Conservation (phyloP, 2,113 vertebrate species). For the Syrmaticus mikado region DNA sequence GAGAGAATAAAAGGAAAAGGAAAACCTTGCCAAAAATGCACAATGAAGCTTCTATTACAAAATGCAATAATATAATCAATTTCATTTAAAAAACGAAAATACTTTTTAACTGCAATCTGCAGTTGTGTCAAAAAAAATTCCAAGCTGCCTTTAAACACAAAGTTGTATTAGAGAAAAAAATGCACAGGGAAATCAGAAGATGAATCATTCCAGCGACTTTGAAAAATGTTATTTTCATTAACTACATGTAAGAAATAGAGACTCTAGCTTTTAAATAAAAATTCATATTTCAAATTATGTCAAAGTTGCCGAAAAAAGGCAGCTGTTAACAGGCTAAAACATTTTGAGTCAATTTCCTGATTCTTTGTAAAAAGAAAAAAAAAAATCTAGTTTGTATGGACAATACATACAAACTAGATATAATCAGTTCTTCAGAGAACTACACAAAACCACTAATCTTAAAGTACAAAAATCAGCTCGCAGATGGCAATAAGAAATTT, state of each 20-base stretch:
- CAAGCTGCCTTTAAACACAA: constrained; percentile 9
- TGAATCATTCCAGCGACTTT: neutral
- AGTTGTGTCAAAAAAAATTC: constrained; percentile 37
- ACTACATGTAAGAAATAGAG: neutral
- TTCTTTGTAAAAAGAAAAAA: neutral
- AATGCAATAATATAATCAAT: constrained; percentile 58
- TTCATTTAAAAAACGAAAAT: constrained; percentile 51
- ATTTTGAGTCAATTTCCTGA: neutral
- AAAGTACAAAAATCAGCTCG: neutral
- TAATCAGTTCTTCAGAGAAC: neutral
- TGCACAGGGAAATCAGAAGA: constrained; percentile 16
- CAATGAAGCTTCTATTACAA: constrained; percentile 60
- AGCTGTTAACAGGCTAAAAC: neutral
- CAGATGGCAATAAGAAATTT: neutral
- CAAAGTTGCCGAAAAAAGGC: neutral
- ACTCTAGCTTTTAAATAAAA: neutral
- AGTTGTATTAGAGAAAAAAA: neutral
- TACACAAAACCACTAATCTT: neutral
- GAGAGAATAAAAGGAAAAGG: constrained; percentile 49
- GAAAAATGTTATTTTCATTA: constrained; percentile 15
- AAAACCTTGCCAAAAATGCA: constrained; percentile 58
- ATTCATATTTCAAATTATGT: neutral
- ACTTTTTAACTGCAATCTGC: constrained; percentile 52
- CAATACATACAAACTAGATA: neutral
- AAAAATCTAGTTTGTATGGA: neutral